Evolutionary conservation across 2,888 invertebrate species (phyloP), one percentile per base, ranked within the genome.

Genomic region (Alcis repandata): DNA sequence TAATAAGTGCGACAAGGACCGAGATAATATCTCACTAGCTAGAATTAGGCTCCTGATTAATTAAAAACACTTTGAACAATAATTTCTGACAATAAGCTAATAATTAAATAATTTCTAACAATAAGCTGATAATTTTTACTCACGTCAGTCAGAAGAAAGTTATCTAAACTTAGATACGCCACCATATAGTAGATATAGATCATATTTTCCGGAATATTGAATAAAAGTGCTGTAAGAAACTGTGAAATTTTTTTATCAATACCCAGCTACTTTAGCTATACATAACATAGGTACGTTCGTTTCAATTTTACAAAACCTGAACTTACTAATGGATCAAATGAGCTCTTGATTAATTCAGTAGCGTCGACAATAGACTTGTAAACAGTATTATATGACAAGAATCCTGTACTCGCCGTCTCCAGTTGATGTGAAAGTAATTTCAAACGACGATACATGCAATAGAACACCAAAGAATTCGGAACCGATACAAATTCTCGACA

Each of bases 311-410:
- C 9, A 36, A 3, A 9, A 11, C 36, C 9, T 7, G 36, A 7
- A 49, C 59, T 49, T 40, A 59, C 59, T 22, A 59, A 17, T 17
- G 40, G 49, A 32, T 59, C 59, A 33, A 59, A 59, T 1, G 32
- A 48, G 9, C 9, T 49, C 32, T 59, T 59, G 1, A 49, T 49
- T 1, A 8, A 2, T 17, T 59, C 49, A 7, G 48, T 27, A 41
- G 27, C 7, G 13, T 59, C 49, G n/a, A 27, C 59, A 8, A 59
- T 40, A 1, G 40, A 38, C 36, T 49, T 59, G 19, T 59, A 59
- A 11, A 49, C 8, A 13, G 13, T 27, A 4, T 49, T 38, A 19
- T 13, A 59, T 13, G 32, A 13, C 0, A n/a, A 17, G 0, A 46
- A 46, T 9, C 10, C 33, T 20, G 33, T 10, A 1, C 1, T 36